phyloP scores from a whole-genome alignment of 2,888 invertebrate species.

The Metopia argyrocephala region DNA sequence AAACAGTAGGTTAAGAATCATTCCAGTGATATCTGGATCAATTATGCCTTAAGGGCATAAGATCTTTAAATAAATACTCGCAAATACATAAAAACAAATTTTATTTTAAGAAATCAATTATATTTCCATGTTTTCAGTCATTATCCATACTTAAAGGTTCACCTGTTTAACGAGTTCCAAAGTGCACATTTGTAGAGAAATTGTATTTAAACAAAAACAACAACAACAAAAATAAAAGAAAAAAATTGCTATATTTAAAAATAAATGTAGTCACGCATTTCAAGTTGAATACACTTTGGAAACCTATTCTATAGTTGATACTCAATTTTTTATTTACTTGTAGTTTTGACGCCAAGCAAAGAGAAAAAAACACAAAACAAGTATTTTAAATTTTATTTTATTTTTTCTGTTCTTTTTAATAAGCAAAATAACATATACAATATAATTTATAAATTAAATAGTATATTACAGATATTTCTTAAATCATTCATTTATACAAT shows the following conservation, averaged over 20 bases:
- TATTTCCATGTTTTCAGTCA: no score
- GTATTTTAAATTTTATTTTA: neutral
- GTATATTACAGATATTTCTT: neutral
- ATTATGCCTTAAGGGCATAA: no score
- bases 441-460: neutral
- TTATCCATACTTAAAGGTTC: neutral
- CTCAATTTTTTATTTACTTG: conserved; percentile 5
- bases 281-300: conserved; percentile 36
- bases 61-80: no score
- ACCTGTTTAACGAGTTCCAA: conserved; percentile 16
- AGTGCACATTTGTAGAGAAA: conserved; percentile 35
- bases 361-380: neutral
- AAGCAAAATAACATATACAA: neutral
- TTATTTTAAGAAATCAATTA: no score
- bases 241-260: neutral
- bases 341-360: neutral
- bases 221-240: neutral
- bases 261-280: conserved; percentile 38
- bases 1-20: no score
- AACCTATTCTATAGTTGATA: neutral
- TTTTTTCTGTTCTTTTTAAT: neutral
- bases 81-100: no score
- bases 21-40: no score
- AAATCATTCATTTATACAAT: conserved; percentile 2
- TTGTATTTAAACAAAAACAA: no score